phyloP scores from a whole-genome alignment of 2,797 vertebrate genomes.

The Gymnocypris eckloni region DNA sequence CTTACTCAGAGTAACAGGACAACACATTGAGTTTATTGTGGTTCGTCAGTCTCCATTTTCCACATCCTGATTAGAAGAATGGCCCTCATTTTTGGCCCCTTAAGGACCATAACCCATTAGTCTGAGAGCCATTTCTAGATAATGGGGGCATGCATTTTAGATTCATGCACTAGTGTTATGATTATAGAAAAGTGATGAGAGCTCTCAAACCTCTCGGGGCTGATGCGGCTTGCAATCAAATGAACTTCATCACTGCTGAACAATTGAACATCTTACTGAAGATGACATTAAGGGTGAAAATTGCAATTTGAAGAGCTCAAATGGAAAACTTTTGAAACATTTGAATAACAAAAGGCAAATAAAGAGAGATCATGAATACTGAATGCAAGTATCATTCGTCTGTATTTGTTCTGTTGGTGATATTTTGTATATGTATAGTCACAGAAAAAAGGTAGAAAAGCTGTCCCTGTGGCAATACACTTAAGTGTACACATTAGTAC shows the following conservation, averaged over 20 bases:
- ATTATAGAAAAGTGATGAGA: slow-evolving; percentile 18
- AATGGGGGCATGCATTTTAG: slow-evolving; percentile 33
- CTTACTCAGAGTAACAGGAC: not conserved
- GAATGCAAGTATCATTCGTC: not conserved
- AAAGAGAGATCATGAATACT: not conserved
- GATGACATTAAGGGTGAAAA: not conserved
- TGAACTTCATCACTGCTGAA: slow-evolving; percentile 27
- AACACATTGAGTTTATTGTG: slow-evolving; percentile 25
- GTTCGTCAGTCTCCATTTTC: not conserved
- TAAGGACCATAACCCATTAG: slow-evolving; percentile 20
- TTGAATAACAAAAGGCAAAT: not conserved
- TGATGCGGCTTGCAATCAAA: slow-evolving; percentile 17
- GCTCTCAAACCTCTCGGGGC: slow-evolving; percentile 21
- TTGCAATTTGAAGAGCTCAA: not conserved
- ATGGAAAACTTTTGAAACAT: not conserved
- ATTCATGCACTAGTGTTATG: slow-evolving; percentile 30
- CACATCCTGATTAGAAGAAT: slow-evolving; percentile 44
- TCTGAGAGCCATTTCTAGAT: slow-evolving; percentile 37
- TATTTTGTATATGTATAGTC: not conserved
- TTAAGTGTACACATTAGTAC: not conserved
- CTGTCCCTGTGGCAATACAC: not conserved
- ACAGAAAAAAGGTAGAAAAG: not conserved
- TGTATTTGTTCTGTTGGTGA: not conserved
- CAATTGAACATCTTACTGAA: slow-evolving; percentile 1
- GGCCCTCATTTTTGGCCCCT: slow-evolving; percentile 37